Percentiles rank a stretch among this genome's conserved stretches.
These are phyloP conservation scores for Fabriciana adippe DNA, from an alignment of 2,888 invertebrate species.

Conservation along the genomic window DNA sequence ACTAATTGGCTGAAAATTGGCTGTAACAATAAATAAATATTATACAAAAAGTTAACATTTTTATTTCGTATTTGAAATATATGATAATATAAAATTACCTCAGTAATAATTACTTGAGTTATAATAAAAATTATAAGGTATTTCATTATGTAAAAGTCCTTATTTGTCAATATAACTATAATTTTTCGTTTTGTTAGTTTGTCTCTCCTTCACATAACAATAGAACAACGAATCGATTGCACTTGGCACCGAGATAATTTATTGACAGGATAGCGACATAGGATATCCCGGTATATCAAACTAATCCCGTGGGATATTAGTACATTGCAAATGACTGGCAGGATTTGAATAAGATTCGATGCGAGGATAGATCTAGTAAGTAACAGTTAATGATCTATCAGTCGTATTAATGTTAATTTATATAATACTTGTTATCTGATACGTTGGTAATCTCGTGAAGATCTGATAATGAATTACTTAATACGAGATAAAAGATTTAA, in stretches of 20 bases:
- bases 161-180: too few relatives aligned
- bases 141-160: neutral
- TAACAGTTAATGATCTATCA: conserved; percentile 1
- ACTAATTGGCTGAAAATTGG: conserved; percentile 43
- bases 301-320: too few relatives aligned
- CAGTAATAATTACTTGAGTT: neutral
- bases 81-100: neutral
- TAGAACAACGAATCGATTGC: too few relatives aligned
- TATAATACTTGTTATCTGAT: conserved; percentile 11
- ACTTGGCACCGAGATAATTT: too few relatives aligned
- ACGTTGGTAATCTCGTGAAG: conserved; percentile 15
- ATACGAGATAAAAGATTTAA: conserved; percentile 6
- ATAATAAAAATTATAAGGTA: conserved; percentile 3
- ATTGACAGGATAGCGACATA: too few relatives aligned
- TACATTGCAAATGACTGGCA: too few relatives aligned
- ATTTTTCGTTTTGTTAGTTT: too few relatives aligned
- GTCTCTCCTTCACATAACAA: too few relatives aligned
- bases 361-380: too few relatives aligned
- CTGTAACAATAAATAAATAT: conserved; percentile 44
- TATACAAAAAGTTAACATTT: neutral
- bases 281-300: too few relatives aligned
- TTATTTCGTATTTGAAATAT: neutral
- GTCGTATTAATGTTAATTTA: neutral
- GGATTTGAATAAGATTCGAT: too few relatives aligned
- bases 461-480: neutral